Evolutionary conservation across 2,888 invertebrate species (phyloP), one percentile per base, ranked within the genome.

Genomic region (Catocala sponsa): DNA sequence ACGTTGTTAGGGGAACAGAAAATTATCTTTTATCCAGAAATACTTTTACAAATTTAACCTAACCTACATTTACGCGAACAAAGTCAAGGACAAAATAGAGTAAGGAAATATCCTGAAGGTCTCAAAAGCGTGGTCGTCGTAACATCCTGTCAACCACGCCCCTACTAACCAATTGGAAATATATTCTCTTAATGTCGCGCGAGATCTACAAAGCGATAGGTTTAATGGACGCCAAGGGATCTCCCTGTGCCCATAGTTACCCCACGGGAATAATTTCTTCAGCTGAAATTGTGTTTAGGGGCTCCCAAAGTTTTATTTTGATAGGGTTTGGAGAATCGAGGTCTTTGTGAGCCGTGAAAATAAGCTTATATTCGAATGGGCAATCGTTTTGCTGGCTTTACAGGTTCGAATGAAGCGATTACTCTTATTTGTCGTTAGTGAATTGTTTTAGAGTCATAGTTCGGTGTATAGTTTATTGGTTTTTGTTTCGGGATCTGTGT

Each of bases 121-220:
- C 7, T 0, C 12, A 43, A 50, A 58, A 46, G 0, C 46, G 66
- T 76, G 65, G 74, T 41, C 10, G 0, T 49, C 62, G 59, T 56
- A 64, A 44, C 41, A 53, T 43, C 38, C 56, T 56, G 66, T 70
- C 73, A 66, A 58, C 71, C 58, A 55, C 70, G 74, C 76, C 74
- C 75, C 72, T 79, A 74, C 78, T 74, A 76, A 78, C 82, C 84
- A 82, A 84, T 84, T 82, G 84, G 83, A 81, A 82, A 83, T 84
- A 84, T 81, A 84, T 84, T 79, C 81, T 74, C 78, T 77, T 82
- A 84, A 85, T 83, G 86, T 86, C 84, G 81, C 76, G 62, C 62
- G 76, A 84, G 86, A 87, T 85, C 83, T 83, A 81, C 79, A 74
- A 76, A 78, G 64, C 77, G 86, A 87, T 85, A 85, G 81, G 69